These are phyloP conservation scores for Mantis religiosa DNA, from an alignment of 2,888 invertebrate genomes.

Conservation along the genomic window DNA sequence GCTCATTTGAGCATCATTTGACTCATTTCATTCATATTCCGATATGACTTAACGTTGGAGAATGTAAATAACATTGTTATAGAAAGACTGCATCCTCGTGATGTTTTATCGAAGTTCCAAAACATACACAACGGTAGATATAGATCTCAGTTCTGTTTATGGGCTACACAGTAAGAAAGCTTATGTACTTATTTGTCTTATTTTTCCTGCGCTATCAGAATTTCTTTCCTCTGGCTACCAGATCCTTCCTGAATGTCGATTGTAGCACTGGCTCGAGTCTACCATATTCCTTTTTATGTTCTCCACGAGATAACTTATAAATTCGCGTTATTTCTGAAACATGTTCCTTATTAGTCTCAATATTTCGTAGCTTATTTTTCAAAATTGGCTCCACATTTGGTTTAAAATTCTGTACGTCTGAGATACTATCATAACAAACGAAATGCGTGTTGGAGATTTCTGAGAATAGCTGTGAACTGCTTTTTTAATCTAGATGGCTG, in stretches of 20 bases:
- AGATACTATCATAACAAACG: too few relatives aligned
- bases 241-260: background rate
- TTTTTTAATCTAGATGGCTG: too few relatives aligned
- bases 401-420: too few relatives aligned
- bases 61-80: too few relatives aligned
- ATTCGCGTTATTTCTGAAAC: background rate
- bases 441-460: too few relatives aligned
- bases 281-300: background rate
- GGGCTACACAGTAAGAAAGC: background rate
- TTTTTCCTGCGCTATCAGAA: background rate
- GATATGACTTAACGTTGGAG: too few relatives aligned
- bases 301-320: background rate
- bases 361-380: too few relatives aligned
- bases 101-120: background rate
- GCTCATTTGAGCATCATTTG: too few relatives aligned
- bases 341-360: background rate
- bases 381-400: too few relatives aligned
- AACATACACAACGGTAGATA: background rate
- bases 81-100: too few relatives aligned
- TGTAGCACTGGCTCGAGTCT: background rate
- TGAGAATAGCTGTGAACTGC: too few relatives aligned
- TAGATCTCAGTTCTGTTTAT: background rate
- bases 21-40: too few relatives aligned
- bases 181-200: background rate
- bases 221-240: background rate